These are phyloP conservation scores for Naso thynnoides DNA, from an alignment of 2,797 vertebrate genomes.

Conservation along the genomic window DNA sequence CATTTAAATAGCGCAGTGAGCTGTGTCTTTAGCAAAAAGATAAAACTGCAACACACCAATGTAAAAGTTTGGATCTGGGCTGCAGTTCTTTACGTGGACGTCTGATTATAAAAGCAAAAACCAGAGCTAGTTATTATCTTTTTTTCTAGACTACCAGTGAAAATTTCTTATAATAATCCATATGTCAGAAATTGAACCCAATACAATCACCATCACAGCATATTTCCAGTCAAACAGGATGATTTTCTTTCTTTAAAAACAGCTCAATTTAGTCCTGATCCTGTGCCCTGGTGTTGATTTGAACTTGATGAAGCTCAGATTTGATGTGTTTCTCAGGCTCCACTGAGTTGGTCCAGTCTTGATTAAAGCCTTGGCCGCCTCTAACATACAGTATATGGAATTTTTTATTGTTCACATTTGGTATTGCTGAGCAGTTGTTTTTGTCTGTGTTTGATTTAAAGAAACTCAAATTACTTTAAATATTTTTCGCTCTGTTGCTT, in stretches of 20 bases:
- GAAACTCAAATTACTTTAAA: constrained; percentile 15
- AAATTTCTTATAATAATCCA: background rate
- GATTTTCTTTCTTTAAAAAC: background rate
- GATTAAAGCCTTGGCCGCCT: constrained; percentile 33
- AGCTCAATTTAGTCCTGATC: background rate
- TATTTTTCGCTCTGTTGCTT: constrained; percentile 13
- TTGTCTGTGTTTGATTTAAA: constrained; percentile 33
- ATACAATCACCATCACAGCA: background rate
- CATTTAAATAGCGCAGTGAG: background rate
- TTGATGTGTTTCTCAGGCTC: constrained; percentile 23
- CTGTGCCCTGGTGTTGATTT: constrained; percentile 17
- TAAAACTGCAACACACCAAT: background rate
- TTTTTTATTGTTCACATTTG: constrained; percentile 6
- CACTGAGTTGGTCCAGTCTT: constrained; percentile 5
- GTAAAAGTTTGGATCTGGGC: background rate
- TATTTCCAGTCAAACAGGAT: background rate
- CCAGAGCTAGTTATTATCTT: background rate
- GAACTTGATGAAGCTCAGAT: constrained; percentile 22
- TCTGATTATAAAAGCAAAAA: constrained; percentile 25
- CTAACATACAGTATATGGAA: background rate
- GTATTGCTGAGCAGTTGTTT: constrained; percentile 29
- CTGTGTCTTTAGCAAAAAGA: background rate
- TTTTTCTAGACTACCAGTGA: background rate
- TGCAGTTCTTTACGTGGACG: background rate
- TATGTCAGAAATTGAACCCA: background rate